Evolutionary conservation across 1,140 invertebrate species (phyloP).

Genomic region (Arctopsyche grandis): DNA sequence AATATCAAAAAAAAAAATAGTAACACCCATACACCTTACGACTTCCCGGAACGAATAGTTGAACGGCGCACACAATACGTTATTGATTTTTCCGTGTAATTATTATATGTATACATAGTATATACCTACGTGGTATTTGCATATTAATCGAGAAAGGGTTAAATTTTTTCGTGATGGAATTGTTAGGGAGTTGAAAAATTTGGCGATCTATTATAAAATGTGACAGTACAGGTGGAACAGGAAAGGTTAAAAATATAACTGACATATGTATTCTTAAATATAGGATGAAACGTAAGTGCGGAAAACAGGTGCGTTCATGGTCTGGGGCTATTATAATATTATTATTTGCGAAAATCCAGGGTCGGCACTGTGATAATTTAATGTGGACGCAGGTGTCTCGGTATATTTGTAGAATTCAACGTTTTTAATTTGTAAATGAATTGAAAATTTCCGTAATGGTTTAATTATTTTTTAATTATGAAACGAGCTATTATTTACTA

Average conservation of each 20-base stretch:
- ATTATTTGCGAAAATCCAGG: background rate
- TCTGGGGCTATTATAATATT: background rate
- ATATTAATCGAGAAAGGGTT: background rate
- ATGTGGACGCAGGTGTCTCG: background rate
- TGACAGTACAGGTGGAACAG: too few species aligned
- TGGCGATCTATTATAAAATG: too few species aligned
- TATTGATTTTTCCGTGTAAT: constrained; percentile 26
- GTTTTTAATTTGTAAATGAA: too few species aligned
- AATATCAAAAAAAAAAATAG: background rate
- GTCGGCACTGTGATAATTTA: background rate
- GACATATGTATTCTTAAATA: too few species aligned
- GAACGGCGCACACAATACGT: background rate
- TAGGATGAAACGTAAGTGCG: too few species aligned
- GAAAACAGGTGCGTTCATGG: background rate
- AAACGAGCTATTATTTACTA: too few species aligned
- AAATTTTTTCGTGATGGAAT: too few species aligned
- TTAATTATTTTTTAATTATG: too few species aligned
- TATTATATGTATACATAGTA: background rate
- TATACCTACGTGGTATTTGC: background rate
- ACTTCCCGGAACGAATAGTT: background rate
- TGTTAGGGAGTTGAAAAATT: too few species aligned
- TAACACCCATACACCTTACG: background rate
- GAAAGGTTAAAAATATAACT: too few species aligned
- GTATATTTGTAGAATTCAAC: background rate
- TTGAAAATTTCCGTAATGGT: too few species aligned